Base-by-base conservation (phyloP, 2,888 invertebrate genomes). In the Morinoia aosen region DNA sequence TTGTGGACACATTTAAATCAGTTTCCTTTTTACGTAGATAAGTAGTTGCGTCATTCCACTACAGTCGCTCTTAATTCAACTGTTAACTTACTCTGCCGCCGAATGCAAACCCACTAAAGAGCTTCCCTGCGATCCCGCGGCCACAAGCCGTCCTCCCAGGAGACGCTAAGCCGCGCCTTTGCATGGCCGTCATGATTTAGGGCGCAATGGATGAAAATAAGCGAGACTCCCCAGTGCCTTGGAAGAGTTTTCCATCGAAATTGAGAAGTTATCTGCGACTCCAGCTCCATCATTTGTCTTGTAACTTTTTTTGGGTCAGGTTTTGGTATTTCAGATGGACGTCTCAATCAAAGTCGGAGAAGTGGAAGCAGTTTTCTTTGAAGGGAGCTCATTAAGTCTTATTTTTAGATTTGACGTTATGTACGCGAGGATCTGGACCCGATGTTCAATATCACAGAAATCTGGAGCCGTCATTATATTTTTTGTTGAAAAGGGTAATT, bases 351-450 rank as follows among this genome's bases (percentile, higher is more conserved):
- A 93, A 93, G 93, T 93, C 48, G 0, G 93, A 93, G 93, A 93
- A 93, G 93, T 93, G 93, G 93, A 93, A 93, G 56, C 57, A 93
- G 57, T 93, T 93, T 93, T 93, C 93, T 93, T 93, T 57, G 93
- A 57, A 25, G 93, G 19, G 10, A 33, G 93, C 33, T 93, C 93
- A 93, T 93, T 93, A 93, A 56, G 93, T n/a, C 93, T 12, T 48
- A 93, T 93, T 93, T 93, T 93, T 93, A 93, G 48, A 14, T 14
- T 93, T 93, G 33, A 33, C 93, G 93, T 58, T 33, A 25, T 58
- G 93, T 90, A 90, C 90, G 19, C 8, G 90, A 40, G 25, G 40
- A 25, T 48, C 90, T 40, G 40, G 40, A 90, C 12, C 25, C 16
- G 33, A 25, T 40, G n/a, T 33, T 76, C 25, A 76, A 76, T 33